These are phyloP conservation scores for Megalopta genalis DNA, from an alignment of 1,140 invertebrate species.

Conservation along the genomic window DNA sequence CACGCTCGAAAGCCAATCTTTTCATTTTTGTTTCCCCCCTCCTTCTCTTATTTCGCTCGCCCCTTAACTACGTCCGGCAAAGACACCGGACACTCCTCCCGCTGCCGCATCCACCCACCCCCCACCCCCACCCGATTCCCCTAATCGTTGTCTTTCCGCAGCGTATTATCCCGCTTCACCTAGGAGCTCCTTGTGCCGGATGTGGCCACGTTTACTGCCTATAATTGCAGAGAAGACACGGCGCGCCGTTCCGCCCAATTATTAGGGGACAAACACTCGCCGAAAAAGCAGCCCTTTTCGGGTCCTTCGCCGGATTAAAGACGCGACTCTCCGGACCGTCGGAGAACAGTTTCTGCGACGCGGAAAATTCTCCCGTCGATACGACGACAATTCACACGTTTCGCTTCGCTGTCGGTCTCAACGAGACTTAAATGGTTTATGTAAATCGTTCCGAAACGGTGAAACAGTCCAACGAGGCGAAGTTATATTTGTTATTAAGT, in stretches of 20 bases:
- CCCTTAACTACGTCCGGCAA: constrained; percentile 58
- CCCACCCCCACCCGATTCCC: constrained; percentile 17
- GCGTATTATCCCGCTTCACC: constrained; percentile 71
- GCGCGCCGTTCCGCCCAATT: constrained; percentile 73
- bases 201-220: constrained; percentile 79
- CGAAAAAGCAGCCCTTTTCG: constrained; percentile 23
- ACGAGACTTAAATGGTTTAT: too few species aligned
- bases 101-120: too few species aligned
- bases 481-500: too few species aligned
- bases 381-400: too few species aligned
- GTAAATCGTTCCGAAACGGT: too few species aligned
- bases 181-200: constrained; percentile 75
- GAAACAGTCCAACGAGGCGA: too few species aligned
- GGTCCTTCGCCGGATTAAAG: neutral
- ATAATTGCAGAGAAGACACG: constrained; percentile 78
- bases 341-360: constrained; percentile 4
- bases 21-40: neutral
- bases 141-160: constrained; percentile 75
- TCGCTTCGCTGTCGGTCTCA: too few species aligned
- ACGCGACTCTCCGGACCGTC: neutral
- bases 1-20: neutral
- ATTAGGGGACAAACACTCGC: constrained; percentile 76
- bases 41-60: neutral
- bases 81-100: neutral
- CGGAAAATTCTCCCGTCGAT: neutral